Evolutionary conservation across 2,113 vertebrate species (phyloP), one percentile per base, ranked within the genome.

Genomic region (Tylochromis polylepis): DNA sequence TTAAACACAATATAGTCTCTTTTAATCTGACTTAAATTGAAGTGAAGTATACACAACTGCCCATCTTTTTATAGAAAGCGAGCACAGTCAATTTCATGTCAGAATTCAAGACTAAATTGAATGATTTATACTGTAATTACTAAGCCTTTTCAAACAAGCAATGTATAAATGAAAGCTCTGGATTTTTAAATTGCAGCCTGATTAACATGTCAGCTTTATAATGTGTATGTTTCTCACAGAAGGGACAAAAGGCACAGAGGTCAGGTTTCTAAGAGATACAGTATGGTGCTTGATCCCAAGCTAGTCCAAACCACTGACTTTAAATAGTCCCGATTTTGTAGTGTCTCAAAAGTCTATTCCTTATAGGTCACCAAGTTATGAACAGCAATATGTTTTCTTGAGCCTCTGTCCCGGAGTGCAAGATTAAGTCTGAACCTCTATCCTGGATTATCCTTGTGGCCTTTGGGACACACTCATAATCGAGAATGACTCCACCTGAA

Each of bases 391-490:
- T 85, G 82, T 88, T 90, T 91, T 93, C 89, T 84, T 87, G 84
- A 93, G 90, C 87, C 87, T 89, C 6, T 6, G 84, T 93, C 94
- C 88, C 84, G n/a, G 85, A 67, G 87, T 79, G 24, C 46, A 2
- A 93, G 93, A 92, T 93, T 91, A 93, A 91, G 88, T 82, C 86
- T 87, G 87, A 91, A 89, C 86, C 83, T 90, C 90, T 57, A 90
- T 88, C 89, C 93, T 92, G 89, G 94, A 94, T 95, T 92, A 95
- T 94, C 88, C 91, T 81, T 49, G 60, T 58, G 83, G 91, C 83
- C 77, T 91, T 83, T 90, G 86, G 88, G 91, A 92, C 78, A 72
- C 22, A 31, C 82, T 89, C 55, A 57, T 88, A 89, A 94, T 91
- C 49, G 20, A 46, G 72, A 90, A 88, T 55, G 81, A 86, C 65